Base-by-base conservation (phyloP, 2,888 invertebrate species). In the Theretra japonica region DNA sequence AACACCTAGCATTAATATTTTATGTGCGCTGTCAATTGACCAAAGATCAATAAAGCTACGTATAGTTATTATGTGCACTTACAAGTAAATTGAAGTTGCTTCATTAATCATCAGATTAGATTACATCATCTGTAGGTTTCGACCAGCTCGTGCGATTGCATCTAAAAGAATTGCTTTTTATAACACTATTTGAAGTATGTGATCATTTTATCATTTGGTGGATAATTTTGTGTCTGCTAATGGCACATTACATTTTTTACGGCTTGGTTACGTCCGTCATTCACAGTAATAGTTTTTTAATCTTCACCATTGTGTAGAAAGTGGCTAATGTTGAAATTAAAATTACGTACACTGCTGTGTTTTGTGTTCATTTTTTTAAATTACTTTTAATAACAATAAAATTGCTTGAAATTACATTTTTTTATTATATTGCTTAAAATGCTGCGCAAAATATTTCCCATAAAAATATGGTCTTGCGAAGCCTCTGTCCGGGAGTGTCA, bases 271-370 rank as follows among this genome's bases (percentile, higher is more conserved):
- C 21, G 65, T 48, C 23, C 6, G 65, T 48, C 17, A 23, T 21
- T 65, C 23, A 48, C 23, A 41, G 11, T 65, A 41, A 48, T 23
- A 48, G 65, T 23, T 65, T 48, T 65, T 21, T 65, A 65, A 65
- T 65, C 23, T 41, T 41, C 17, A 15, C 41, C 21, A 23, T 65
- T 48, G 65, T 23, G 65, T 41, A 15, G 41, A 15, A n/a, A 33
- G 65, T 62, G 21, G 62, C 21, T 65, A 23, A 41, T 65, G 41
- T 11, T 48, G 23, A 65, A 48, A 65, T 48, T 15, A 41, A 48
- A 65, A 65, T 15, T 23, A 17, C 0, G 15, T 41, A 15, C 23
- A 23, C 48, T 21, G 41, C 21, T 28, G 28, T 28, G 3, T 5
- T n/a, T 21, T 17, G n/a, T 65, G 58, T 15, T 17, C 8, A 15